Evolutionary conservation across 2,113 vertebrate genomes (phyloP), one percentile per base, ranked within the genome.

Genomic region (Etheostoma cragini): DNA sequence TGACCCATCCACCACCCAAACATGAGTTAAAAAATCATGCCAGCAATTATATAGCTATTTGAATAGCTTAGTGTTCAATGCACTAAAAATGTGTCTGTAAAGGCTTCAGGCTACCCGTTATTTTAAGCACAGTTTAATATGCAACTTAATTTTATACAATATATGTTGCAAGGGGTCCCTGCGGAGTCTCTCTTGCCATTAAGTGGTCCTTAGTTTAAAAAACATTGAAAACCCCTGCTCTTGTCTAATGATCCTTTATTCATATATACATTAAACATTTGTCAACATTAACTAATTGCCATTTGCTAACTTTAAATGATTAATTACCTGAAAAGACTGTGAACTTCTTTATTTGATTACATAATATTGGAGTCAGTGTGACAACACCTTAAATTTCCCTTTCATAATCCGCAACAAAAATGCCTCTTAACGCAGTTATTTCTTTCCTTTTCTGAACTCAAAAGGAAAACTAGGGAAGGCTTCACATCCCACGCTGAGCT

Each of bases 191-290:
- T 30, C 30, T 30, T 30, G 3, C 4, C 3, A 4, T 30, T 4
- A 30, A 30, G 30, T 30, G 30, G 30, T 30, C 30, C 30, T 30
- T 30, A 30, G 30, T 30, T 30, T 30, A 30, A 30, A 30, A 30
- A 30, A 30, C 30, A 4, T 30, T 30, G 30, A 30, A 30, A 30
- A 30, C 30, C 30, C 3, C 30, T 30, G 30, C 30, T 30, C 3
- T 21, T 24, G 69, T 22, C 60, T 80, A 79, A 92, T 88, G 66
- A 81, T 89, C 80, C 86, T 87, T 89, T 89, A 92, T 87, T 91
- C 86, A 92, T 90, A 85, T 67, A 35, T 67, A 83, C 81, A 87
- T 88, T 86, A 89, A 90, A 89, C 81, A 90, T 91, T 87, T 35
- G 87, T 86, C 68, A 83, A 47, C 87, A 85, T 76, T 82, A 86